phyloP scores from a whole-genome alignment of 1,140 invertebrate genomes.

The Drosophila pseudoananassae region DNA sequence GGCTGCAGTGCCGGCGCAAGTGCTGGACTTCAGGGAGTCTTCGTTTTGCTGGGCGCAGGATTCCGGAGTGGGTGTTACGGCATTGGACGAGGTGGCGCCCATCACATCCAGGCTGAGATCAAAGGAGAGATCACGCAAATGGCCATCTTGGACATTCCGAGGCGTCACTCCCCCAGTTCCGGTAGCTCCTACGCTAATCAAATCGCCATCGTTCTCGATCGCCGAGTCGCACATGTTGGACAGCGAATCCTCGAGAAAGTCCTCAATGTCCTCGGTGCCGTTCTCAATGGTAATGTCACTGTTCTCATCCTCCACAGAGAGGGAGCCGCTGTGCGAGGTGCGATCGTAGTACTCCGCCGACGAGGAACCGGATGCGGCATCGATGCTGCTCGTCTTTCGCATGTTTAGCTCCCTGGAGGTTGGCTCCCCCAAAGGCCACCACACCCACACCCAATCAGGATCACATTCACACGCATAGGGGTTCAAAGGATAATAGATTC shows the following conservation, averaged over 20 bases:
- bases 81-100: constrained; percentile 10
- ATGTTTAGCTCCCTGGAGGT: constrained; percentile 50
- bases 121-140: constrained; percentile 39
- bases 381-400: constrained; percentile 70
- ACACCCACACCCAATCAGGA: constrained; percentile 17
- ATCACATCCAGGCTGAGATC: constrained; percentile 44
- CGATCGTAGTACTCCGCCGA: constrained; percentile 65
- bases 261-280: constrained; percentile 78
- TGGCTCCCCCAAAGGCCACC: neutral
- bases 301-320: constrained; percentile 81
- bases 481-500: neutral
- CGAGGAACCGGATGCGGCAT: constrained; percentile 56
- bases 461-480: constrained; percentile 21
- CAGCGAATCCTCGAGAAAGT: constrained; percentile 77
- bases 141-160: constrained; percentile 17
- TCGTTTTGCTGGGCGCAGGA: constrained; percentile 9
- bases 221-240: constrained; percentile 69
- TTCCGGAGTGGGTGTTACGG: constrained; percentile 56
- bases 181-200: neutral
- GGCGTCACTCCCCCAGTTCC: neutral
- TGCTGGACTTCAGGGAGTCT: neutral
- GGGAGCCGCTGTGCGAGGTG: constrained; percentile 74
- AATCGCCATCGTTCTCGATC: constrained; percentile 41
- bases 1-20: neutral
- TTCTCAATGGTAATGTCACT: constrained; percentile 82